Base-by-base conservation (phyloP, 2,888 invertebrate species). In the Pyrrhia umbra region DNA sequence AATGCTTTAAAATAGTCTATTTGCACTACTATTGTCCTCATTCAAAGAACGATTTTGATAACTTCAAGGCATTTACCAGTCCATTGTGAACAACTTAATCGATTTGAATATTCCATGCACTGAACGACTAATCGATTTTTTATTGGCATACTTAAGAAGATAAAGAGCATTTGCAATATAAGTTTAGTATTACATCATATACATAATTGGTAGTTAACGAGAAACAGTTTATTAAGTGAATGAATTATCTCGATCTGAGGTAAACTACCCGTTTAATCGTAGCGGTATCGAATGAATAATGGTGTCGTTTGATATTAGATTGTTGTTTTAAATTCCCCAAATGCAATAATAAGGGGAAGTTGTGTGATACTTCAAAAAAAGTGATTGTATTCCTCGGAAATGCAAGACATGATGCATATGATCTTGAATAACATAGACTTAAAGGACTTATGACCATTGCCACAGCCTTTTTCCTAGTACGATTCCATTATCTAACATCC, bases 121-220 rank as follows among this genome's bases (percentile, higher is more conserved):
- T 52, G 45, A 71, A 46, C 60, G 39, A 63, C 39, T 72, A 77
- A 75, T 75, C 51, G 62, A 52, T 69, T 69, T 82, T 74, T 66
- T 64, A 78, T 80, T 64, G 39, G 25, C 55, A 69, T 61, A 45
- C 39, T 72, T 52, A 50, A 55, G 34, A 46, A 42, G 43, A 57
- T 70, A 72, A 65, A 68, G 58, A 39, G 60, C 39, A 61, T 60
- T 70, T 18, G 85, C 79, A 85, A 85, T 68, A 39, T 69, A 83
- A 78, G 78, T 81, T 79, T 68, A 52, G 40, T 80, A 81, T 85
- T 85, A 80, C 86, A 81, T 85, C 86, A 86, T 75, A 61, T 75
- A 57, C 25, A 75, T 79, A 78, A 73, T 79, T 75, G 39, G 34
- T 49, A 40, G 10, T 62, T 75, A 66, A 66, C 56, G 49, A 74